Evolutionary conservation across 2,797 vertebrate genomes (phyloP).

Genomic region (Coracias cyanogaster): DNA sequence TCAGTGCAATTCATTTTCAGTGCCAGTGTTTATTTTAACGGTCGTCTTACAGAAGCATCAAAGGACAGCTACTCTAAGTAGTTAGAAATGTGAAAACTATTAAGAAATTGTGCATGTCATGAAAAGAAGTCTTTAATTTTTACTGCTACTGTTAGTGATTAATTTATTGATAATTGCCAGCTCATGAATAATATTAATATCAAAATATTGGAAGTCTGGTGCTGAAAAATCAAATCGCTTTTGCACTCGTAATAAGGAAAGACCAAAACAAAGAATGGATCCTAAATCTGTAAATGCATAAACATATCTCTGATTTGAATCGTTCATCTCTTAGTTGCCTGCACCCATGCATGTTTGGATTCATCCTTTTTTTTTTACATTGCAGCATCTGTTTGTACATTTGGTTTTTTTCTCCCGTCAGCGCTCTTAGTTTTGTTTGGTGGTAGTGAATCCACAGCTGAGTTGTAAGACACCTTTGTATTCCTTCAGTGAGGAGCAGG

Average conservation of each 20-base stretch:
- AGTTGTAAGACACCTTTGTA: background rate
- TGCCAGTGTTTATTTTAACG: background rate
- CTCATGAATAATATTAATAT: conserved; percentile 65
- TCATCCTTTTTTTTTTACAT: conserved; percentile 13
- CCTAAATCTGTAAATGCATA: conserved; percentile 76
- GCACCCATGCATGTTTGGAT: conserved; percentile 3
- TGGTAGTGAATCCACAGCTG: conserved; percentile 1
- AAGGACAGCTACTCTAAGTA: background rate
- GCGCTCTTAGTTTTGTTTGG: background rate
- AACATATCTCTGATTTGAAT: conserved; percentile 9
- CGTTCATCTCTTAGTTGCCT: background rate
- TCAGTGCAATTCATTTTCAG: background rate
- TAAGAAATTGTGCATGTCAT: background rate
- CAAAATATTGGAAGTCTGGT: conserved; percentile 29
- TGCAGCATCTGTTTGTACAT: conserved; percentile 2
- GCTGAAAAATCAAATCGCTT: conserved; percentile 12
- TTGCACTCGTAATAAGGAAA: conserved; percentile 28
- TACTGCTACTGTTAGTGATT: background rate
- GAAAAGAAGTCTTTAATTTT: background rate
- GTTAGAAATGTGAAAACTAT: background rate
- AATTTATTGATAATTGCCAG: conserved; percentile 62
- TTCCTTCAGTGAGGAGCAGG: background rate
- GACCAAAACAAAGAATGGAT: conserved; percentile 56
- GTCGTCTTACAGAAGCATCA: background rate
- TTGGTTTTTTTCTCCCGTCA: background rate